Evolutionary conservation across 1,140 invertebrate species (phyloP), one percentile per base, ranked within the genome.

Genomic region (Zaprionus nigranus): DNA sequence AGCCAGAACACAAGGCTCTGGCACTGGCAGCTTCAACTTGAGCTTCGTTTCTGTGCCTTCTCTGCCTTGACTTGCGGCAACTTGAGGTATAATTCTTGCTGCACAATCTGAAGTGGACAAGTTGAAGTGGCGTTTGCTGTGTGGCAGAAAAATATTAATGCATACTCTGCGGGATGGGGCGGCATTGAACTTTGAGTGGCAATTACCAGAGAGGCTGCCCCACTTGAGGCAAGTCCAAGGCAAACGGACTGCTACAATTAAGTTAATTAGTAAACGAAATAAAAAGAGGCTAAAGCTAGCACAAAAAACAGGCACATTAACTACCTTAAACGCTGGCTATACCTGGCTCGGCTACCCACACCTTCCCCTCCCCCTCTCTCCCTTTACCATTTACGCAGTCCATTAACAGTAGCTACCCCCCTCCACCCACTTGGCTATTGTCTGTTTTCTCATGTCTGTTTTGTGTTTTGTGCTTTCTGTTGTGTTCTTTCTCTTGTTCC

Each of bases 131-230:
- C 56, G 24, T 26, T 22, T 11, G 38, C 17, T n/a, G 36, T 7
- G 30, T 30, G 9, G 22, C 40, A 36, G 36, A 49, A 22, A 67
- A 70, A 53, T 72, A 60, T 60, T 59, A 60, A 67, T 73, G 72
- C 58, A 69, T 69, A 57, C 66, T 57, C 57, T n/a, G 15, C 15
- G 36, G 46, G 49, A 64, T 57, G n/a, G 40, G n/a, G 15, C 17
- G 49, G 66, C 66, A 86, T 82, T 87, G 70, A 82, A 87, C 79
- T 82, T 86, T 78, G 75, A 82, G 83, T 79, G 79, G 67, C 83
- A 79, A 82, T 84, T 86, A 80, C 68, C 40, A 46, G 51, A 38
- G 53, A 38, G 43, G 24, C 15, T 40, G 66, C 53, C 57, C 53
- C 57, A 54, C 68, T 64, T 53, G 40, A 24, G 20, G 46, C 61